Evolutionary conservation across 2,888 invertebrate genomes (phyloP).

Genomic region (Pammene fasciana): DNA sequence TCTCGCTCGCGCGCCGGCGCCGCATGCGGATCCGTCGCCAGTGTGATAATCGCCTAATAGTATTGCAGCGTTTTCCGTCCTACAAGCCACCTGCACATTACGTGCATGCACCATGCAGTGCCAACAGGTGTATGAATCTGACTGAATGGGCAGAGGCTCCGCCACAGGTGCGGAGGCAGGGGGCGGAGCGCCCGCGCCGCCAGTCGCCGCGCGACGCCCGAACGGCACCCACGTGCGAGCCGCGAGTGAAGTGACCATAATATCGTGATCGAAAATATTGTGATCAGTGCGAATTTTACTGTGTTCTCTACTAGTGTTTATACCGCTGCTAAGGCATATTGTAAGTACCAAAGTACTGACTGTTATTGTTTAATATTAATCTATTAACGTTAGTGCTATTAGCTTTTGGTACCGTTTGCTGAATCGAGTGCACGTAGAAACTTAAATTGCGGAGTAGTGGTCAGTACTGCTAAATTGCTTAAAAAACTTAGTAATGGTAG

Average conservation of each 20-base stretch:
- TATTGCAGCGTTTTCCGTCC: no score
- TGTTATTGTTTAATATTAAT: not conserved
- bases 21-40: no score
- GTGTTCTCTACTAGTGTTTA: not conserved
- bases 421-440: slow-evolving; percentile 18
- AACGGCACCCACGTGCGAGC: not conserved
- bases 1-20: no score
- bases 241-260: slow-evolving; percentile 13
- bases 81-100: no score
- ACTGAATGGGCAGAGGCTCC: slow-evolving; percentile 8
- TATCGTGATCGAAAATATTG: not conserved
- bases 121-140: not conserved
- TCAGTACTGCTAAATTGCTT: slow-evolving; percentile 14
- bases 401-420: slow-evolving; percentile 18
- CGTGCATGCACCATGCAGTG: not conserved
- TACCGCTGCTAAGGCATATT: not conserved
- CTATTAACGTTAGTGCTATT: not conserved
- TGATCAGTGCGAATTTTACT: not conserved
- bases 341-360: not conserved
- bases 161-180: slow-evolving; percentile 8
- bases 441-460: slow-evolving; percentile 20
- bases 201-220: slow-evolving; percentile 23
- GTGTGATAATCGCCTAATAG: no score
- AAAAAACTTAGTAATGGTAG: slow-evolving; percentile 6
- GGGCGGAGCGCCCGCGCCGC: not conserved